Evolutionary conservation across 2,797 vertebrate genomes (phyloP), one percentile per base, ranked within the genome.

Genomic region (Lycodopsis pacificus): DNA sequence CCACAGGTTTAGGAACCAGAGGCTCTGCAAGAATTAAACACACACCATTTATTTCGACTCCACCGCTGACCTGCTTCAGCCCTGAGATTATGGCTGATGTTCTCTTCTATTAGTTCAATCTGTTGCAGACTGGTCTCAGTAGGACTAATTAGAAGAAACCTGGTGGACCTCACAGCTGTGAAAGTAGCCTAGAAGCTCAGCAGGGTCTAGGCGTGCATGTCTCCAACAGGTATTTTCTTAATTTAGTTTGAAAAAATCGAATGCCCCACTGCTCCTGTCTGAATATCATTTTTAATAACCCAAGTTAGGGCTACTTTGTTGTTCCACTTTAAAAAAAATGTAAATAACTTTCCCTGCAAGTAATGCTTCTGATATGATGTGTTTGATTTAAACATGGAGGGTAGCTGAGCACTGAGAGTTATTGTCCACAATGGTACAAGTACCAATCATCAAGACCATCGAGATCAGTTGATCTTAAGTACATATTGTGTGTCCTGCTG

Each of bases 401-500:
- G 10, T 53, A 30, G 46, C 30, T 11, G 42, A 58, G 5, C 57
- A 36, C 22, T 20, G 30, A 42, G 73, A 71, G 44, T 25, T 49
- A 36, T 38, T 59, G 63, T 73, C 71, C 54, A 62, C 5, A 12
- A 56, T 44, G 32, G 15, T 42, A 59, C 22, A n/a, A 12, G 58
- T 14, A 17, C 40, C 59, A 40, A 46, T 30, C 34, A 61, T n/a
- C 14, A 44, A 63, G 38, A 42, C 38, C 59, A 25, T 25, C n/a
- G 27, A 46, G 40, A 64, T 30, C 40, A 64, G 62, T 62, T 59
- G 65, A 81, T 82, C 79, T 67, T 67, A 40, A 70, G 79, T 78
- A 46, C 77, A 93, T 86, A 84, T 85, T 81, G 22, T 64, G 65
- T 79, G 53, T 73, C 71, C 73, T 67, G 27, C 54, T 69, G 56